A percentile compares a stretch with the other conserved stretches of the same genome.
Evolutionary conservation across 2,113 vertebrate species (phyloP).

Genomic region (Leptobrachium leishanense): DNA sequence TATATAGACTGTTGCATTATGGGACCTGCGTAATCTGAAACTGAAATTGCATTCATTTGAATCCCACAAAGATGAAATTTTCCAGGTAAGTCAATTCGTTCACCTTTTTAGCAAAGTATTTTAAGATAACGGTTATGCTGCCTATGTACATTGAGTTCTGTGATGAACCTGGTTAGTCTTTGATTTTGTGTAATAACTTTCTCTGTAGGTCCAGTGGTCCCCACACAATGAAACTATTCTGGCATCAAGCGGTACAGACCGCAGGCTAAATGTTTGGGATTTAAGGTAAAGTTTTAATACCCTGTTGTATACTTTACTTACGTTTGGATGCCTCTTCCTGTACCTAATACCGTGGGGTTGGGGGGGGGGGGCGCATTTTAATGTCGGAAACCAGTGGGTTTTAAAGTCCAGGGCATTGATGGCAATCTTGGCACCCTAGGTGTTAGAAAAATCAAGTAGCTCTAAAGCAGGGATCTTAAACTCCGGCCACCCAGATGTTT

Average conservation of each 20-base stretch:
- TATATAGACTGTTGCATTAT: conserved; percentile 89
- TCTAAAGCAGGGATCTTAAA: too few species aligned
- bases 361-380: too few species aligned
- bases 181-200: neutral
- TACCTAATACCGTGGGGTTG: too few species aligned
- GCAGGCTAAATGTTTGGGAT: conserved; percentile 96
- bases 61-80: conserved; percentile 98
- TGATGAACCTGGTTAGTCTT: too few species aligned
- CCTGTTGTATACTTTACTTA: too few species aligned
- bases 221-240: conserved; percentile 97
- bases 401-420: neutral
- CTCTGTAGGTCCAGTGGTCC: conserved; percentile 91
- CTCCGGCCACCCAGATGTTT: too few species aligned
- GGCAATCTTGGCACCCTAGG: neutral
- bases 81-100: conserved; percentile 77
- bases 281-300: conserved; percentile 73
- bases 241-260: conserved; percentile 96
- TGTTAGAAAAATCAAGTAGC: too few species aligned
- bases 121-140: too few species aligned
- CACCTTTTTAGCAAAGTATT: too few species aligned
- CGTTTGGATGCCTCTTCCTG: too few species aligned
- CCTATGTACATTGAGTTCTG: too few species aligned
- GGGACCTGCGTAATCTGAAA: conserved; percentile 95
- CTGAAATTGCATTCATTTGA: conserved; percentile 98
- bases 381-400: too few species aligned